Evolutionary conservation across 2,888 invertebrate genomes (phyloP).

Genomic region (Limnephilus rhombicus): DNA sequence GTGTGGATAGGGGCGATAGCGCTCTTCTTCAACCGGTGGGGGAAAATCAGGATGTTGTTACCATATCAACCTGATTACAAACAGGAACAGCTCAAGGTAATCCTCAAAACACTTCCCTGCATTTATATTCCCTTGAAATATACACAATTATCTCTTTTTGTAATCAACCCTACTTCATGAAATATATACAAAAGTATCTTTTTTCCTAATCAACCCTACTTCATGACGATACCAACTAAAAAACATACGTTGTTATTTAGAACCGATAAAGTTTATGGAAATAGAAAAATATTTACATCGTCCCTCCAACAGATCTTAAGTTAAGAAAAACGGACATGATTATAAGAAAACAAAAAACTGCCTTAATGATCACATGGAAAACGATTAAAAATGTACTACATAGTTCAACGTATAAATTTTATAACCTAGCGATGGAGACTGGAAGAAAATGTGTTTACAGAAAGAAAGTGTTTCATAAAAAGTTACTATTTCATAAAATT

Average conservation of each 20-base stretch:
- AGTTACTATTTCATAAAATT: no score
- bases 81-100: conserved; percentile 87
- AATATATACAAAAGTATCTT: background rate
- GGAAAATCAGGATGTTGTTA: conserved; percentile 92
- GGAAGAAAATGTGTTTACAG: no score
- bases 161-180: background rate
- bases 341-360: no score
- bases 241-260: background rate
- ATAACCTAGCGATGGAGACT: no score
- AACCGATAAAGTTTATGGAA: background rate
- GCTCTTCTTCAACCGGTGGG: conserved; percentile 92
- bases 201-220: background rate
- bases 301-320: no score
- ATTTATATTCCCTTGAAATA: background rate
- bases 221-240: no score
- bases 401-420: no score
- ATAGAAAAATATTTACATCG: no score
- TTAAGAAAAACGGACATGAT: no score
- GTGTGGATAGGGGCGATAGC: conserved; percentile 93
- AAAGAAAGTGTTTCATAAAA: no score
- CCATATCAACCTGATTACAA: conserved; percentile 96
- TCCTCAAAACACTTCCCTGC: background rate
- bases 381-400: no score
- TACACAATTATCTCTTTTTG: background rate
- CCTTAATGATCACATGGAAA: no score